Conservation (phyloP, 2,888 invertebrate species). For the Pachymerium ferrugineum region DNA sequence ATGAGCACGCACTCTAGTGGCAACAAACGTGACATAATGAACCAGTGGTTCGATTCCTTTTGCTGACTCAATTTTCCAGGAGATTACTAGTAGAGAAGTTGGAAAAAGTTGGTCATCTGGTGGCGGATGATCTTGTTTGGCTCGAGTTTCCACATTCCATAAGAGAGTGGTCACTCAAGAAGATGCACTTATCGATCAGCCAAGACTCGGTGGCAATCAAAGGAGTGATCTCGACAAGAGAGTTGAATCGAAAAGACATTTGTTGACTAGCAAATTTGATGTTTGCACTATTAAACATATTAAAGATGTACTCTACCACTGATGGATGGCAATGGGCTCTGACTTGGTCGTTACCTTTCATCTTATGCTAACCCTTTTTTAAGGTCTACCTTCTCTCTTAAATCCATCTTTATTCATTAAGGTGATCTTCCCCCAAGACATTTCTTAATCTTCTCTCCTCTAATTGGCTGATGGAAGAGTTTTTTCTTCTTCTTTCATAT, state of each 20-base stretch:
- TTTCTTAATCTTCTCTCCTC: background rate
- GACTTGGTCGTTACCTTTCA: too few species aligned
- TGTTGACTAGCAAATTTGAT: too few species aligned
- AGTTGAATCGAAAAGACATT: too few species aligned
- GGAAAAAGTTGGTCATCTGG: conserved; percentile 1
- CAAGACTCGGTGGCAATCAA: background rate
- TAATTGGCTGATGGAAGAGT: background rate
- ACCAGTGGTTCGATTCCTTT: background rate
- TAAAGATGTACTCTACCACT: too few species aligned
- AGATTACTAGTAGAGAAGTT: background rate
- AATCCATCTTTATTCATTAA: background rate
- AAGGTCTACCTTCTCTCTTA: background rate
- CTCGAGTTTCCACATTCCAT: conserved; percentile 4
- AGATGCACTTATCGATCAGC: background rate
- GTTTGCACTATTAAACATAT: too few species aligned
- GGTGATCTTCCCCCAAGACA: too few species aligned
- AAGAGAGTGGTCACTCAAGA: background rate
- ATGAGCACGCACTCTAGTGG: background rate
- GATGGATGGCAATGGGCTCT: background rate
- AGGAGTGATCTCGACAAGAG: background rate
- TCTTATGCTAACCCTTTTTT: too few species aligned
- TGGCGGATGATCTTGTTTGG: conserved; percentile 7
- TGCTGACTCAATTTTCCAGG: background rate
- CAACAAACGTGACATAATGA: background rate
- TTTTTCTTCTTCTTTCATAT: too few species aligned